Conservation (phyloP, 1,140 invertebrate species). For the Drosophila insularis region DNA sequence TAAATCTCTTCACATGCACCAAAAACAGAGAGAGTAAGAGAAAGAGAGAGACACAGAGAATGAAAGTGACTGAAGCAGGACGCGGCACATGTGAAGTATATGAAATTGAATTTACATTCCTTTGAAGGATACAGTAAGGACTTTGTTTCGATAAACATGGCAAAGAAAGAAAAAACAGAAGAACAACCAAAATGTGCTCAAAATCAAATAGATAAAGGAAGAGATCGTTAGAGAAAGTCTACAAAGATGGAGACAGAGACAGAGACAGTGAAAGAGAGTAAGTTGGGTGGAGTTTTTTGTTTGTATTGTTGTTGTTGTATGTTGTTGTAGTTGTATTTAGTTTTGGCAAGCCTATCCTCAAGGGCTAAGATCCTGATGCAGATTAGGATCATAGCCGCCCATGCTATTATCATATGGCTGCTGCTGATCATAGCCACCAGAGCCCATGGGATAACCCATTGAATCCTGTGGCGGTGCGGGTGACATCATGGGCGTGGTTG, state of each 20-base stretch:
- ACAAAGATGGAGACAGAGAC: too few relatives aligned
- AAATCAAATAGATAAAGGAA: neutral
- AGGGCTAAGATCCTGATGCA: slow-evolving; percentile 91
- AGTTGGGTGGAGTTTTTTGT: neutral
- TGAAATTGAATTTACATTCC: neutral
- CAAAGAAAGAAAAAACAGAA: neutral
- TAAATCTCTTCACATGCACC: neutral
- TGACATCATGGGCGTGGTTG: slow-evolving; percentile 96
- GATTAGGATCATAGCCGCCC: slow-evolving; percentile 92
- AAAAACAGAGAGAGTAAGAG: neutral
- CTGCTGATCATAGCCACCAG: slow-evolving; percentile 92
- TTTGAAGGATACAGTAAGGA: too few relatives aligned
- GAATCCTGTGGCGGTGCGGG: slow-evolving; percentile 94
- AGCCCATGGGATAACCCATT: slow-evolving; percentile 94
- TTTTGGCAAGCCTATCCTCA: slow-evolving; percentile 69
- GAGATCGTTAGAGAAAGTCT: neutral
- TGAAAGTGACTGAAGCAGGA: neutral
- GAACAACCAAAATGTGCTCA: neutral
- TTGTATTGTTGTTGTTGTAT: neutral
- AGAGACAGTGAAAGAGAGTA: neutral
- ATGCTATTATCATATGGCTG: slow-evolving; percentile 93
- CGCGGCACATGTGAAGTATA: neutral
- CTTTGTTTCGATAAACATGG: neutral
- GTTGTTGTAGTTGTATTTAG: slow-evolving; percentile 2
- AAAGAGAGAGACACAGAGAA: neutral